Base-by-base conservation (phyloP, 2,888 invertebrate species). In the Limnephilus rhombicus region DNA sequence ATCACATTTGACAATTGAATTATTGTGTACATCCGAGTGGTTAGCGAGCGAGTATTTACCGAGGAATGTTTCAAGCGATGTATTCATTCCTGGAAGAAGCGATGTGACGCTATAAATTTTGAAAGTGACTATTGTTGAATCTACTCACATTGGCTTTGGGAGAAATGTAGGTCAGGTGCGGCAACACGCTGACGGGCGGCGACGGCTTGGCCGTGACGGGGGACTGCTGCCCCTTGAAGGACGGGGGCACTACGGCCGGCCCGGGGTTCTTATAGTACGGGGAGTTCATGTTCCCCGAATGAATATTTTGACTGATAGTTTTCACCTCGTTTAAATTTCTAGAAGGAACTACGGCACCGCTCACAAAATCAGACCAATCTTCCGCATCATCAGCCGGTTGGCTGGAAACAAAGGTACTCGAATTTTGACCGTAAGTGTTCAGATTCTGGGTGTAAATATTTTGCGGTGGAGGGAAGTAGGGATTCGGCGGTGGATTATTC, bases 281-380 rank as follows among this genome's bases (percentile, higher is more conserved):
- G 18, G 93, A 45, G 80, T 41, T 90, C 80, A 80, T 91, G 31
- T 45, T 89, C 11, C 80, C 85, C 41, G 90, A 92, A 85, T 93
- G 93, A 34, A 93, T 93, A 91, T 93, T 93, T 82, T 93, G 93
- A 91, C 93, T 93, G 80, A 93, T 93, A 12, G 93, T 93, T 89
- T 93, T 93, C 29, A 93, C 91, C 92, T 93, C 93, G 41, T 86
- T 92, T 15, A 53, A 85, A 91, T 86, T 92, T 90, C 92, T 90
- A 24, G 93, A 92, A 68, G 93, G 91, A 45, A 91, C 80, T 24
- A 94, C 95, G 0, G 96, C 95, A 93, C 96, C 96, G 3, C 96
- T 96, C 80, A 96, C 95, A 93, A 96, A 96, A 91, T 96, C 96
- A 80, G 96, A 96, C 96, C 96, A 96, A 94, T 96, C 96, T 91